A percentile compares a stretch with the other conserved stretches of the same genome.
These are phyloP conservation scores for Hydra vulgaris DNA, from an alignment of 30 jellyfish, hydroid and myxozoan genomes.

Conservation along the genomic window DNA sequence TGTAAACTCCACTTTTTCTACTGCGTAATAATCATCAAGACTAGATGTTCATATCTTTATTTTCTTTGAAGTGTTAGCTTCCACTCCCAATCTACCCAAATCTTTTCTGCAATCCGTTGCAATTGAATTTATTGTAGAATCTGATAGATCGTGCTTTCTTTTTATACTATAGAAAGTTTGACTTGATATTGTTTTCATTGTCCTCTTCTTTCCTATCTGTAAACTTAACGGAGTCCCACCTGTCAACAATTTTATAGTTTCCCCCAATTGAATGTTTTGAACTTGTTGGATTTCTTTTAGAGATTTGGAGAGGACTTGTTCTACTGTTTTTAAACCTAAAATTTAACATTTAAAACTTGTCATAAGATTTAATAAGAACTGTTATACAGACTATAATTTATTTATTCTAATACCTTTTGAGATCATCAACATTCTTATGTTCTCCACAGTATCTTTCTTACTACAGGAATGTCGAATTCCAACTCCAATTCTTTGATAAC, in stretches of 20 bases:
- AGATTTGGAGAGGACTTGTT: background rate
- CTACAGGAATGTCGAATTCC: background rate
- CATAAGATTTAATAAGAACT: background rate
- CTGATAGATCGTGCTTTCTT: background rate
- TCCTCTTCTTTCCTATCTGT: background rate
- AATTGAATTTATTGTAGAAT: background rate
- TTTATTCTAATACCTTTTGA: background rate
- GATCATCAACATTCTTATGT: background rate
- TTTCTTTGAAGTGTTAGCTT: background rate
- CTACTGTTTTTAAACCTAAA: background rate
- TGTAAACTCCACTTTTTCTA: background rate
- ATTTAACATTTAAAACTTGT: background rate
- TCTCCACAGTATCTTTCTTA: background rate
- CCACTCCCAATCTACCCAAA: background rate
- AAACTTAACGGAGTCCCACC: background rate
- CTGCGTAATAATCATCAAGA: background rate
- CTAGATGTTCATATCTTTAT: background rate
- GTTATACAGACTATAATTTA: background rate
- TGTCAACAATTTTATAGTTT: background rate
- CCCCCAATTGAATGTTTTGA: background rate
- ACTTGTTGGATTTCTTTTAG: background rate
- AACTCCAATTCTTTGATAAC: background rate
- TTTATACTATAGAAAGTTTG: background rate
- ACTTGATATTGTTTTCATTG: background rate
- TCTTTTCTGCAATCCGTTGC: background rate